These are phyloP conservation scores for Trachelus troglodyta DNA, from an alignment of 2,888 invertebrate genomes.

Conservation along the genomic window DNA sequence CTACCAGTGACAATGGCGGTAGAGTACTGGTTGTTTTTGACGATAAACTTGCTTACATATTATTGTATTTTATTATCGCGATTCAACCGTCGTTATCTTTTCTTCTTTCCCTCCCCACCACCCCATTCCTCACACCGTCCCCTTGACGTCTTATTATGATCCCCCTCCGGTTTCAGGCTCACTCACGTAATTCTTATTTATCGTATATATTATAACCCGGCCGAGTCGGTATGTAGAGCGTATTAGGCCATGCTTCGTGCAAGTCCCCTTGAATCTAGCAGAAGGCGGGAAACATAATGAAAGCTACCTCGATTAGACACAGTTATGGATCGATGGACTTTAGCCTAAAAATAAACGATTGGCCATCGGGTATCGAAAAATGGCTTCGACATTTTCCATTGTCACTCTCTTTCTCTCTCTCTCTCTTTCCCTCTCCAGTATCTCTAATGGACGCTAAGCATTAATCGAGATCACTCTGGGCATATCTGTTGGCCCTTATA, in stretches of 20 bases:
- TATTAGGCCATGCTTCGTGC: background rate
- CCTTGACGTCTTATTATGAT: background rate
- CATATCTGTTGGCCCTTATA: background rate
- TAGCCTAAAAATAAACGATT: slow-evolving; percentile 19
- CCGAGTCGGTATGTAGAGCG: background rate
- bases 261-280: slow-evolving; percentile 8
- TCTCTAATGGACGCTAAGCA: background rate
- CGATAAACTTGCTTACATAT: slow-evolving; percentile 19
- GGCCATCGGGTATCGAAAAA: background rate
- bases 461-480: background rate
- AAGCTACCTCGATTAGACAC: slow-evolving; percentile 22
- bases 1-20: background rate
- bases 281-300: slow-evolving; percentile 30
- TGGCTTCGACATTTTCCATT: background rate
- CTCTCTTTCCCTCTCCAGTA: background rate
- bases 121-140: background rate
- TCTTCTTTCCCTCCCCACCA: background rate
- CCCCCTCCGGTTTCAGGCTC: background rate
- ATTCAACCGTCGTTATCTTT: slow-evolving; percentile 1
- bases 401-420: background rate
- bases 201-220: background rate
- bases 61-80: slow-evolving; percentile 16
- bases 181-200: background rate
- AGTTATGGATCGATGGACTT: slow-evolving; percentile 27
- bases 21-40: background rate